Conservation (phyloP, 2,113 vertebrate species). For the Dicaeum eximium region DNA sequence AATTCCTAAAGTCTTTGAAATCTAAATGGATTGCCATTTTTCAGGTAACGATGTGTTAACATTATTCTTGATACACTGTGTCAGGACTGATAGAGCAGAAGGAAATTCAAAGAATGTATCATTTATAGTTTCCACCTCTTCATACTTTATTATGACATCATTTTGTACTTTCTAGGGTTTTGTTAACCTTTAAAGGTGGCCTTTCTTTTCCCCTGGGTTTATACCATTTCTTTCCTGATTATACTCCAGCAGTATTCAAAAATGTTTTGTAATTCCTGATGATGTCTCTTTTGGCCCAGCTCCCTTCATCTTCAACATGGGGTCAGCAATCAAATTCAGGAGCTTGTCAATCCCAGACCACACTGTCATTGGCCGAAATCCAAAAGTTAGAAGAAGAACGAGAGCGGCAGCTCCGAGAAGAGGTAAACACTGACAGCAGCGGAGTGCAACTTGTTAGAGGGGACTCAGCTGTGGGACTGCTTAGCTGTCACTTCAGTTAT, state of each 20-base stretch:
- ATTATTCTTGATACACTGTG: background rate
- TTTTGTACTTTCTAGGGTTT: background rate
- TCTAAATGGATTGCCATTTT: background rate
- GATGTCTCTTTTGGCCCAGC: constrained; percentile 68
- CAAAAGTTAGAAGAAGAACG: constrained; percentile 96
- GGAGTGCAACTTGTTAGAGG: background rate
- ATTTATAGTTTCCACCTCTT: background rate
- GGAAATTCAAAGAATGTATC: background rate
- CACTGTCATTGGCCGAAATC: constrained; percentile 92
- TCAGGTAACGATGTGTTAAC: background rate
- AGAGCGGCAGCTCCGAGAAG: constrained; percentile 86
- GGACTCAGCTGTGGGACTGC: background rate
- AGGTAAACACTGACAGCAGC: constrained; percentile 68
- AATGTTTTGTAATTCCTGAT: background rate
- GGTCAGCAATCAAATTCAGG: constrained; percentile 88
- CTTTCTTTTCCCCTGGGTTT: background rate
- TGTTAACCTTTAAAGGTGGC: background rate
- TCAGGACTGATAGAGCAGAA: background rate
- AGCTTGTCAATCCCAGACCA: constrained; percentile 81
- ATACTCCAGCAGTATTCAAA: background rate
- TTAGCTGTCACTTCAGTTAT: background rate
- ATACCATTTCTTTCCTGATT: background rate
- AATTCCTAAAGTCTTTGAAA: background rate
- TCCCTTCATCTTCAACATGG: constrained; percentile 98
- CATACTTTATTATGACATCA: background rate